These are phyloP conservation scores for Thripadectes ignobilis DNA, from an alignment of 2,797 vertebrate species.

Conservation along the genomic window DNA sequence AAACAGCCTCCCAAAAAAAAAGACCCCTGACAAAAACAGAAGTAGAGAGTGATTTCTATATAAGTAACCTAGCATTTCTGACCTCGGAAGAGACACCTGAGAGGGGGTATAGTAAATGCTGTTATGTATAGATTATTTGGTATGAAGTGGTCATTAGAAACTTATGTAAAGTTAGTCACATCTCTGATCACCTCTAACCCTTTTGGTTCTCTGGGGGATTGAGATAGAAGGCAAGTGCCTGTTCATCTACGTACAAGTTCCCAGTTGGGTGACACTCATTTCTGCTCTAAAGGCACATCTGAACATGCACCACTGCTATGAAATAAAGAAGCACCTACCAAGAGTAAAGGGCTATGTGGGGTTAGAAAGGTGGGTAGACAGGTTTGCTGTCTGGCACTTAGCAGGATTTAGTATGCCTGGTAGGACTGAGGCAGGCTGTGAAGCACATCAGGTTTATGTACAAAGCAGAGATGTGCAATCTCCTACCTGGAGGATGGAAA, in stretches of 20 bases:
- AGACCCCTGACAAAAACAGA: neutral
- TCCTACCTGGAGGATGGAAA: neutral
- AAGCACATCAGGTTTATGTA: neutral
- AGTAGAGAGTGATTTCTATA: neutral
- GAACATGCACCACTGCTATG: neutral
- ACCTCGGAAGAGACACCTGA: neutral
- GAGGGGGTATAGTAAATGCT: neutral
- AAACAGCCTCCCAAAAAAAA: neutral
- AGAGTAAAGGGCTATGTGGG: neutral
- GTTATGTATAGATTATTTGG: neutral
- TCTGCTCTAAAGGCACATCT: neutral
- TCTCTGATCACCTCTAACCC: neutral
- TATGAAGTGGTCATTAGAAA: neutral
- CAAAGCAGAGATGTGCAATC: neutral
- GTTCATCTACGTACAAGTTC: neutral
- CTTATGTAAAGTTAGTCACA: neutral
- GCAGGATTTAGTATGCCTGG: neutral
- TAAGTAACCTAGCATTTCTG: neutral
- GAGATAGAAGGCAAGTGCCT: neutral
- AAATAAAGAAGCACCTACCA: neutral
- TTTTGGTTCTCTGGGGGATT: neutral
- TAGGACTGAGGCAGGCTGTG: neutral
- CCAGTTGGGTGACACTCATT: neutral
- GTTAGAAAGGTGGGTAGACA: neutral
- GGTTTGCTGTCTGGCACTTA: neutral